Conservation (phyloP, 2,888 invertebrate genomes). For the Disparrhopalites patrizii region DNA sequence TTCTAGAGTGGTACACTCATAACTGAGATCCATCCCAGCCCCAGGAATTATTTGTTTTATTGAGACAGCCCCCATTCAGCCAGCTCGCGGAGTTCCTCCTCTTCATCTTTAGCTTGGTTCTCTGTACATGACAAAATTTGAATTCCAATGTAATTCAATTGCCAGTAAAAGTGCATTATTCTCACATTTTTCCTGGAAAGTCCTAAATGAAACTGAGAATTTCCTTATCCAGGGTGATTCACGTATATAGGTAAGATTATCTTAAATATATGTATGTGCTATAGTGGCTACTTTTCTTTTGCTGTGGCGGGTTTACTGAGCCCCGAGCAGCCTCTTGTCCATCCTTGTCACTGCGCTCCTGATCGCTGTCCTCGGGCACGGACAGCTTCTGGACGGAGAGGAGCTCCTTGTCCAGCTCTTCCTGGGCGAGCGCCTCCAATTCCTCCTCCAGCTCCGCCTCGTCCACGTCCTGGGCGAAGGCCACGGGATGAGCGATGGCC, state of each 20-base stretch:
- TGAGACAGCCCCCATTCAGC: constrained; percentile 29
- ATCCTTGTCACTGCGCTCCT: too few species aligned
- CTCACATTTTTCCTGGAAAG: too few species aligned
- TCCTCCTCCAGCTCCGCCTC: constrained; percentile 50
- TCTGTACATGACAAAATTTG: background rate
- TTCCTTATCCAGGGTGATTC: too few species aligned
- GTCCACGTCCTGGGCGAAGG: constrained; percentile 55
- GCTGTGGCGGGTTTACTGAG: background rate
- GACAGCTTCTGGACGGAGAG: constrained; percentile 40
- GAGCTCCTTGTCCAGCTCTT: constrained; percentile 49
- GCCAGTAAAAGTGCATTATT: too few species aligned
- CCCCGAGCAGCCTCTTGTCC: background rate
- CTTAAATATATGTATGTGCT: too few species aligned
- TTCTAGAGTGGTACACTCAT: too few species aligned
- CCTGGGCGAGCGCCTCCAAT: constrained; percentile 50
- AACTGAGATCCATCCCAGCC: too few species aligned
- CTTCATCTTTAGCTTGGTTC: constrained; percentile 25
- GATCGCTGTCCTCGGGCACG: background rate
- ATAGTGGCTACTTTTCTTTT: background rate
- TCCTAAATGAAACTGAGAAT: too few species aligned
- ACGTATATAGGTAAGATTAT: too few species aligned
- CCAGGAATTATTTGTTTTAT: background rate
- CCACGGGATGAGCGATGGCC: constrained; percentile 58
- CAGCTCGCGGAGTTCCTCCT: constrained; percentile 31
- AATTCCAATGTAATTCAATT: background rate